Conservation (phyloP, 2,888 invertebrate genomes). For the Drosophila ezoana region DNA sequence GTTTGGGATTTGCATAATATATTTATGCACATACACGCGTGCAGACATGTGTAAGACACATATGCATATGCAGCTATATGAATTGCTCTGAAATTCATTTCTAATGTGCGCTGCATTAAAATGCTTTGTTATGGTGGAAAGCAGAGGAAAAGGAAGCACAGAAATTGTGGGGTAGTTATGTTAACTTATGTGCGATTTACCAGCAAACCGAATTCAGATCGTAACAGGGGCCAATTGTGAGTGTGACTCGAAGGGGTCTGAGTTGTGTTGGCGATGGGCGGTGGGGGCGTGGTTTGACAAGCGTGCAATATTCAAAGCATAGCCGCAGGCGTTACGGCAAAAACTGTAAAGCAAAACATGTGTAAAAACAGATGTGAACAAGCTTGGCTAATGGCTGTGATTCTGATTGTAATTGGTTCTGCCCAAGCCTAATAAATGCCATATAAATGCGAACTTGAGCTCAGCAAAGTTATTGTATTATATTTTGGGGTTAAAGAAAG, state of each 20-base stretch:
- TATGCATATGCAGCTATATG: slow-evolving; percentile 13
- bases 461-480: slow-evolving; percentile 22
- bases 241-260: too few species aligned
- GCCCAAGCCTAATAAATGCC: slow-evolving; percentile 42
- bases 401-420: slow-evolving; percentile 19
- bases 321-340: slow-evolving; percentile 50
- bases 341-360: slow-evolving; percentile 66
- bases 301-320: slow-evolving; percentile 65
- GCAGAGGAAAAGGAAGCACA: not conserved
- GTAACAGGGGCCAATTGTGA: slow-evolving; percentile 25
- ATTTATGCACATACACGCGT: slow-evolving; percentile 24
- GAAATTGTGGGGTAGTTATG: slow-evolving; percentile 53
- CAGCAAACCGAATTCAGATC: slow-evolving; percentile 16
- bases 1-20: slow-evolving; percentile 62
- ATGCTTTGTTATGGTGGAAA: slow-evolving; percentile 41
- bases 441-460: slow-evolving; percentile 35
- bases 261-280: not conserved
- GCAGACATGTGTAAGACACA: slow-evolving; percentile 15
- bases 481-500: not conserved
- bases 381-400: slow-evolving; percentile 59
- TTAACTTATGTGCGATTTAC: slow-evolving; percentile 32
- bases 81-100: slow-evolving; percentile 45
- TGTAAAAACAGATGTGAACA: slow-evolving; percentile 75
- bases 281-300: slow-evolving; percentile 3
- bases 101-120: slow-evolving; percentile 57